Evolutionary conservation across 2,888 invertebrate genomes (phyloP), one percentile per base, ranked within the genome.

Genomic region (Cephus nigrinus): DNA sequence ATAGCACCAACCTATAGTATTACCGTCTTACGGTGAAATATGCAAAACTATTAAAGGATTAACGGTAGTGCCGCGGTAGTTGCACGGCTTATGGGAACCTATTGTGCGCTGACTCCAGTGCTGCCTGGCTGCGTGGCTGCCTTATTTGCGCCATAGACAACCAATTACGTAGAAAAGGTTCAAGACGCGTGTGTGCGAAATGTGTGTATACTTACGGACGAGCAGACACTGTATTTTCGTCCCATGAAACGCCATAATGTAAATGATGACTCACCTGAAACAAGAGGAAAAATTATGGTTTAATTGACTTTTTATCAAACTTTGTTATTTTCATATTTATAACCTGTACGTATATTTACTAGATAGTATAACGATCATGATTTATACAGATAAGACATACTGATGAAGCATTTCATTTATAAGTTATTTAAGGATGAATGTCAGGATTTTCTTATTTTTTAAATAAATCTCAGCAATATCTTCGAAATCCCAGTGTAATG

Each of bases 221-320:
- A 55, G 55, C 55, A 33, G 31, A 4, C n/a, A 75, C 40, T 75
- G 30, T 32, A 36, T 77, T 76, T 76, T 36, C 40, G 71, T 55
- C 34, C 34, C 23, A 23, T 23, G 55, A 68, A 74, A 23, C 30
- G 3, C 69, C 69, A 71, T 73, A 69, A 73, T 72, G 35, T 31
- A 23, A 78, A 72, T 40, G 75, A 72, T 72, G 78, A 83, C 82
- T 83, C 79, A 83, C 83, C 83, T 81, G 81, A 11, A 83, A 83
- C 73, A 73, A 76, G 75, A 75, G 75, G 73, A 76, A 72, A 55
- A 55, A 55, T 55, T 55, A 55, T 55, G 23, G 23, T 55, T 55
- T 55, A 55, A 55, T 55, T 55, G 55, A 55, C 55, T 55, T 55
- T 55, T 55, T 55, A 1, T 23, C 2, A 55, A 55, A 23, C 55